Evolutionary conservation across 1,140 invertebrate genomes (phyloP), one percentile per base, ranked within the genome.

Genomic region (Brachionus calyciflorus): DNA sequence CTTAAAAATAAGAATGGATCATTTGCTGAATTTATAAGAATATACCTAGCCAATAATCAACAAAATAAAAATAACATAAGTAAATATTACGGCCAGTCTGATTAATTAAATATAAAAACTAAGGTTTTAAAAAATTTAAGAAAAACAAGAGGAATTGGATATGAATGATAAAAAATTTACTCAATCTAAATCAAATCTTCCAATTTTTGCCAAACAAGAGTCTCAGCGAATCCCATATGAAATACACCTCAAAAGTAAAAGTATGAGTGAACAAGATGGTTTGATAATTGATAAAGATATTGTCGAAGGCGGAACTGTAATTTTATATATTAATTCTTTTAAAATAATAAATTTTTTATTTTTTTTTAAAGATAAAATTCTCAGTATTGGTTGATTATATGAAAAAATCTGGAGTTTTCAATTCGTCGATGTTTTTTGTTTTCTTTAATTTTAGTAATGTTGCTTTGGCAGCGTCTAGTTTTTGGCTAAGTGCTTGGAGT

Each of bases 401-500:
- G 1, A 49, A 51, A 49, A 73, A 73, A 37, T 73, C 46, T 24
- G 69, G 69, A 17, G 37, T 49, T 12, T 55, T 73, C 10, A 73
- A 73, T 24, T 51, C 69, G n/a, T 49, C 51, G n/a, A 19, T 51
- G 28, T 73, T 73, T 30, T 73, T 73, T 73, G 19, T 73, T 19
- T 73, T 73, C 17, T 73, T 73, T 33, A 55, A 51, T 12, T 40
- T 73, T 3, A 73, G 69, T 26, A 73, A 37, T 40, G n/a, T 73
- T 17, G 30, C 37, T 2, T 51, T 73, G 44, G 69, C 69, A 7
- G 69, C 69, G 10, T 73, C 69, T 10, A 73, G 69, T 28, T 55
- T 73, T 49, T 73, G 69, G 69, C 46, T 73, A 9, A 51, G 44
- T 24, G 46, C 46, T 17, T 73, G 69, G 69, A 73, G 69, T 40